Evolutionary conservation across 2,888 invertebrate genomes (phyloP), one percentile per base, ranked within the genome.

Genomic region (Diploptera punctata): DNA sequence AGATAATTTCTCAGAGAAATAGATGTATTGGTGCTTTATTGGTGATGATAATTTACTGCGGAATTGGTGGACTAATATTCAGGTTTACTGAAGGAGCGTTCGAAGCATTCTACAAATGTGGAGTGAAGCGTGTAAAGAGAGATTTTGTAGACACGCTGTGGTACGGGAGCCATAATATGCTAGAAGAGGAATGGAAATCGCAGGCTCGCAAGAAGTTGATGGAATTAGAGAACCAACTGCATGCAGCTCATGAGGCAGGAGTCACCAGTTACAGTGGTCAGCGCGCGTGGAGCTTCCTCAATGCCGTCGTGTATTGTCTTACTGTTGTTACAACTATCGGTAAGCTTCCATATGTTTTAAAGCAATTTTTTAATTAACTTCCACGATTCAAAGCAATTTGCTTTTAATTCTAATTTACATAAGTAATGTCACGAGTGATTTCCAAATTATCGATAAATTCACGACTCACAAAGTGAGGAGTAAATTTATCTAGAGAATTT

Each of bases 121-220:
- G 94, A 9, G 93, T 95, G 54, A 93, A 94, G 78, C 87, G 93
- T 78, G 93, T 95, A 0, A 94, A 95, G 80, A 85, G 95, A 4
- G 93, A 94, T 81, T 94, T 96, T 77, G 89, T 96, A 72, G 94
- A 95, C 79, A 87, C 88, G 74, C 85, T 97, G 52, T 95, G 95
- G 94, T 85, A 88, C 68, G 89, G 90, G 73, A 94, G 94, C 81
- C 93, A 93, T 81, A 91, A 91, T 79, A 84, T 94, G 83, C 87
- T 91, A 70, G 95, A 95, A 81, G 95, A 95, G 67, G 95, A 95
- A 80, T 95, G 95, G 95, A 95, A 95, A 80, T 91, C 92, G 13
- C 86, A 93, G 84, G 95, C 95, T 0, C 86, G 95, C 71, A 89
- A 88, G 77, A 91, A 92, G 80, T 82, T 97, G 69, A 89, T 91